Base-by-base conservation (phyloP, 2,113 vertebrate species). In the Peromyscus leucopus region DNA sequence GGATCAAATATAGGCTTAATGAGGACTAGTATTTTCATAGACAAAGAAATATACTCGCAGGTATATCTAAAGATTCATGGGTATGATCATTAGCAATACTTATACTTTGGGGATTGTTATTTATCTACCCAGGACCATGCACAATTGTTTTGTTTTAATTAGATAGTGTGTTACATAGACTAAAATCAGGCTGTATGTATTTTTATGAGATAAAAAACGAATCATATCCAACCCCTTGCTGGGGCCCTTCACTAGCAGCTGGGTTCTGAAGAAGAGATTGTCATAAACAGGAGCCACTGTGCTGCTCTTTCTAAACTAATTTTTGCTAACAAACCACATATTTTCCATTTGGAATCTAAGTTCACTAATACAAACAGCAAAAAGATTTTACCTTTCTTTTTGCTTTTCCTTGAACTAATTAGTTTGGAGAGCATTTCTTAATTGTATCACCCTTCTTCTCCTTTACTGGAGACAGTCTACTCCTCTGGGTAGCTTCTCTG, bases 341-440 rank as follows among this genome's bases (percentile, higher is more conserved):
- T 48, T 74, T 97, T 95, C 90, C 46, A 87, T 91, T 4, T 93
- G 78, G 92, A 96, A 72, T 90, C 15, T 90, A 96, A 93, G 19
- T 97, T 97, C 95, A 97, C 95, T 97, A 89, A 97, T 92, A 93
- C 80, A 95, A 96, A 96, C 96, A 88, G 71, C 94, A 98, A 46
- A 46, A 69, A 96, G 78, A 21, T 15, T 96, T 97, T 91, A 87
- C 42, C 33, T 91, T 96, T 95, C 89, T 94, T 26, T 21, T 67
- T 59, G 67, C 57, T 3, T 75, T 88, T 31, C 24, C 79, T 80
- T 93, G 83, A 89, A 4, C 79, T 98, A 97, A 97, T 98, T 97
- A 97, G 85, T 85, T 94, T 96, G 48, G 83, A 92, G 76, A 97
- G 59, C 7, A 42, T 94, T 51, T 97, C 96, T 96, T 96, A 96